These are phyloP conservation scores for Ennomos quercinarius DNA, from an alignment of 2,888 invertebrate genomes.

Conservation along the genomic window DNA sequence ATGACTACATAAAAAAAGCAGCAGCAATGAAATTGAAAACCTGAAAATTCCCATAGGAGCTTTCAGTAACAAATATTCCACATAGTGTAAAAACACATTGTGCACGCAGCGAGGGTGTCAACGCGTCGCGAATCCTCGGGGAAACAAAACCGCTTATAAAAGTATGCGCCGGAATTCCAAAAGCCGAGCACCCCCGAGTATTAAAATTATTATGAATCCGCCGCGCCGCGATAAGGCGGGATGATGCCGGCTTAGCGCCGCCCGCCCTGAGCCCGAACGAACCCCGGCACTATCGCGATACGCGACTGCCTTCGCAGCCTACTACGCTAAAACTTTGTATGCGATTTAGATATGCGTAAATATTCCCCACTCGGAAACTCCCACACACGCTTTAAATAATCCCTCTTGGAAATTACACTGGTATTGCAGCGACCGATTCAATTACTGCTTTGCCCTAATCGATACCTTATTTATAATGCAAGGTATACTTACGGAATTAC, in stretches of 20 bases:
- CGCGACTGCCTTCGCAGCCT: slow-evolving; percentile 73
- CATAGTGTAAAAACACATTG: slow-evolving; percentile 61
- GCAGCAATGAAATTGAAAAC: slow-evolving; percentile 35
- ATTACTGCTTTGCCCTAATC: slow-evolving; percentile 27
- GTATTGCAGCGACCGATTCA: slow-evolving; percentile 32
- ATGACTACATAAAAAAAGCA: slow-evolving; percentile 53
- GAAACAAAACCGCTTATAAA: slow-evolving; percentile 70
- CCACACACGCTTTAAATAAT: slow-evolving; percentile 24
- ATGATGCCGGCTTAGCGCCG: slow-evolving; percentile 76
- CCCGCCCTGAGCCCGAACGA: slow-evolving; percentile 43
- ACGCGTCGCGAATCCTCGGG: slow-evolving; percentile 55
- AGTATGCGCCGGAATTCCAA: slow-evolving; percentile 68
- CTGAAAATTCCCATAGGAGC: slow-evolving; percentile 65
- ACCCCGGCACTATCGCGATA: slow-evolving; percentile 67
- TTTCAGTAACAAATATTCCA: slow-evolving; percentile 59
- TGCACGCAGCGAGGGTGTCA: slow-evolving; percentile 72
- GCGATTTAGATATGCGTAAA: slow-evolving; percentile 66
- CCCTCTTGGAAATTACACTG: slow-evolving; percentile 39
- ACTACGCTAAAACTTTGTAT: slow-evolving; percentile 70
- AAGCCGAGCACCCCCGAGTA: slow-evolving; percentile 60
- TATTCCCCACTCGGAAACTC: slow-evolving; percentile 44
- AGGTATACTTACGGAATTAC: slow-evolving; percentile 31
- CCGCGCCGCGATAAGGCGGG: slow-evolving; percentile 72
- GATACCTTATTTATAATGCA: slow-evolving; percentile 35
- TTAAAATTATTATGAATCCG: slow-evolving; percentile 85